Conservation (phyloP, 2,113 vertebrate genomes). For the Campylomormyrus numenius region DNA sequence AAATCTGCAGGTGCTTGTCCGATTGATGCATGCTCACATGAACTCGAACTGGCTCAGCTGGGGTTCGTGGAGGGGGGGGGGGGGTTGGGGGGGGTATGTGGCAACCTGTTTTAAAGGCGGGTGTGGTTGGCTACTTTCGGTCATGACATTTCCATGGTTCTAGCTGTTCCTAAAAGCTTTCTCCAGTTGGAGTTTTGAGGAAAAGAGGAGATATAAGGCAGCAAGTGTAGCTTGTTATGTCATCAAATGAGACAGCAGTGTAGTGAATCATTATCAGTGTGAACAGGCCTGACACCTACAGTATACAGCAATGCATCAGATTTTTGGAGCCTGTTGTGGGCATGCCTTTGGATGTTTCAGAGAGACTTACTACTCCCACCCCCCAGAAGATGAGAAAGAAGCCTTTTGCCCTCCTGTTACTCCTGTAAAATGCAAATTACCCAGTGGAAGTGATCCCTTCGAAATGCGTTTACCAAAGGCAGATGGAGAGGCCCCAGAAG, state of each 20-base stretch:
- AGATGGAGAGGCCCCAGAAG: slow-evolving; percentile 19
- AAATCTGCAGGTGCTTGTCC: background rate
- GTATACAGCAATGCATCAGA: background rate
- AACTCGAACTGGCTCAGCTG: background rate
- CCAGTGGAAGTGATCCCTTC: slow-evolving; percentile 6
- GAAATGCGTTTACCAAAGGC: slow-evolving; percentile 23
- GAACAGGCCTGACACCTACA: background rate
- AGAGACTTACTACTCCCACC: background rate
- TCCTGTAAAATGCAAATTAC: slow-evolving; percentile 20
- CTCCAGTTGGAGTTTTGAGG: background rate
- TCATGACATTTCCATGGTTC: background rate
- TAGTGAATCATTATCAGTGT: background rate
- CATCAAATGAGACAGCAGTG: background rate
- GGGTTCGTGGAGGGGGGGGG: background rate
- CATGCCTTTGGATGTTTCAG: background rate
- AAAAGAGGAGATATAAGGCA: background rate
- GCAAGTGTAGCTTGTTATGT: background rate
- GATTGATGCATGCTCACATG: background rate
- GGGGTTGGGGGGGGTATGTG: background rate
- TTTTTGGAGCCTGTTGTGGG: background rate
- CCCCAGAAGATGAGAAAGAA: background rate
- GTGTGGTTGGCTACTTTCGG: background rate
- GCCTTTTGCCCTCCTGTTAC: slow-evolving; percentile 16
- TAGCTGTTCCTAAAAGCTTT: background rate
- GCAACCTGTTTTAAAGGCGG: background rate